Evolutionary conservation across 2,113 vertebrate genomes (phyloP).

Genomic region (Ondatra zibethicus): DNA sequence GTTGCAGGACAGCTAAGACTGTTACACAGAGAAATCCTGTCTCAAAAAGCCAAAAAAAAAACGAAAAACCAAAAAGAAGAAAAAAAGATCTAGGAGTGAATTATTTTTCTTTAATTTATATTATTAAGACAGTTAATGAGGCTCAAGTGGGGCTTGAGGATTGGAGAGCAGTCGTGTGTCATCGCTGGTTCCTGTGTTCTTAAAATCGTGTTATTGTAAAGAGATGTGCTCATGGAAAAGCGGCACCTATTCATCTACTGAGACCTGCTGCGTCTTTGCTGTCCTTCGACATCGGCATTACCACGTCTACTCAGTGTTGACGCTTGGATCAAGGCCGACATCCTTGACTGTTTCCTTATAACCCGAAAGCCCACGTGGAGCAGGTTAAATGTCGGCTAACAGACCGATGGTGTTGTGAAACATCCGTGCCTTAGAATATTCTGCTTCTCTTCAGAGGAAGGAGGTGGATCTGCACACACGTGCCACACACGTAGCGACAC

Average conservation of each 20-base stretch:
- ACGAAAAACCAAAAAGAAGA: no score
- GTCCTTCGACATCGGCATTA: not conserved
- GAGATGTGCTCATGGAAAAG: not conserved
- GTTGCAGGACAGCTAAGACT: not conserved
- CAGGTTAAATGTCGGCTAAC: not conserved
- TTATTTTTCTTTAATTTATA: not conserved
- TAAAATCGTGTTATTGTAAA: not conserved
- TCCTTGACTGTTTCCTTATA: constrained; percentile 7
- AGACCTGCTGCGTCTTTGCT: not conserved
- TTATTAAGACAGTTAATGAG: not conserved
- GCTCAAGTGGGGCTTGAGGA: not conserved
- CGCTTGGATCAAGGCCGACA: not conserved
- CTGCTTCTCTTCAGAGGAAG: not conserved
- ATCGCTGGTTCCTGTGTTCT: not conserved
- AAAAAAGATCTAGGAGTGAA: not conserved
- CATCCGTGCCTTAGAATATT: constrained; percentile 36
- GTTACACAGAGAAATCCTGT: not conserved
- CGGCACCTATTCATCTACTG: not conserved
- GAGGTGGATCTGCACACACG: not conserved
- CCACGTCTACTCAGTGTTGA: not conserved
- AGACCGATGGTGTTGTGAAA: not conserved
- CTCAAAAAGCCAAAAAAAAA: not conserved
- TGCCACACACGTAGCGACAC: not conserved
- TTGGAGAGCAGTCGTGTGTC: not conserved
- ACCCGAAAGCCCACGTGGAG: not conserved